Evolutionary conservation across 2,113 vertebrate species (phyloP).

Genomic region (Egretta garzetta): DNA sequence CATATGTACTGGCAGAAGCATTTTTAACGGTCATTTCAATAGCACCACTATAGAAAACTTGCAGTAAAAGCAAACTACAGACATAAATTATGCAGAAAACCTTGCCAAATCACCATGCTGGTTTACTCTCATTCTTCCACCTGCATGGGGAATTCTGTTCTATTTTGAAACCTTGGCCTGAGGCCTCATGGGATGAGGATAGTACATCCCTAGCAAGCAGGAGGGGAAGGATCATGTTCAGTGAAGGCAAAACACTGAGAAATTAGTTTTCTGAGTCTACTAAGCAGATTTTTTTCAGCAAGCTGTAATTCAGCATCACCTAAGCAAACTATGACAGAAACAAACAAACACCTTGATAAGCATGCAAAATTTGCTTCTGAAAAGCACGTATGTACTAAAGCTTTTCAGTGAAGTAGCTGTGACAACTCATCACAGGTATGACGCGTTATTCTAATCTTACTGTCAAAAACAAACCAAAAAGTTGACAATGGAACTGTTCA

Average conservation of each 20-base stretch:
- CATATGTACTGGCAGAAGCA: neutral
- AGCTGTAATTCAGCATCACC: neutral
- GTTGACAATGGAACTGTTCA: neutral
- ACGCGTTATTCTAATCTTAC: constrained; percentile 7
- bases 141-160: neutral
- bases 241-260: neutral
- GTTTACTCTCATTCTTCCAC: neutral
- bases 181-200: neutral
- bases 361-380: constrained; percentile 17
- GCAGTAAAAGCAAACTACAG: neutral
- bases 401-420: neutral
- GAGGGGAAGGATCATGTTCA: neutral
- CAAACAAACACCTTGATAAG: neutral
- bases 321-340: neutral
- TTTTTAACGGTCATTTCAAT: neutral
- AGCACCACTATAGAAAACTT: neutral
- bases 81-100: neutral
- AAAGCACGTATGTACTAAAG: neutral
- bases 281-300: neutral
- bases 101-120: neutral
- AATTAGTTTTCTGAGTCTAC: neutral
- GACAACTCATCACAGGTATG: neutral
- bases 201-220: neutral
- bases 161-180: neutral
- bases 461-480: neutral